Evolutionary conservation across 2,888 invertebrate species (phyloP).

Genomic region (Rhingia rostrata): DNA sequence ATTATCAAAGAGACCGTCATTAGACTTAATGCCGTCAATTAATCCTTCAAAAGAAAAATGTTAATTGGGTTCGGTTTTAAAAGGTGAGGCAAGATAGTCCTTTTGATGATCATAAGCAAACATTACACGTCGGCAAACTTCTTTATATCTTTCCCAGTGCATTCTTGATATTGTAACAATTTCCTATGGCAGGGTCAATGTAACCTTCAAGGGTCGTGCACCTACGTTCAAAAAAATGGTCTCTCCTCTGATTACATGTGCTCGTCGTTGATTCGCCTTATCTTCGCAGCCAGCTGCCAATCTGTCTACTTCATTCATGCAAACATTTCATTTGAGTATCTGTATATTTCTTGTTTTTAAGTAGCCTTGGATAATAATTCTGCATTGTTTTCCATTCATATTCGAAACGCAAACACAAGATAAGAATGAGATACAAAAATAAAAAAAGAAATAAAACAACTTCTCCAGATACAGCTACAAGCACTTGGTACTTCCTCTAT

Average conservation of each 20-base stretch:
- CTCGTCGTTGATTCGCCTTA: slow-evolving; percentile 11
- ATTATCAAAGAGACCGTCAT: slow-evolving; percentile 27
- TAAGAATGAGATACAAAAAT: slow-evolving; percentile 16
- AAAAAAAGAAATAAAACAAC: neutral
- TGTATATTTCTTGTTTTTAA: neutral
- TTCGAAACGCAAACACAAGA: slow-evolving; percentile 22
- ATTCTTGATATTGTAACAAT: neutral
- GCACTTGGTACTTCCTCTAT: slow-evolving; percentile 53
- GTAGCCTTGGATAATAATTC: slow-evolving; percentile 50
- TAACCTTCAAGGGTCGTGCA: neutral
- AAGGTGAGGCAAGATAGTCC: neutral
- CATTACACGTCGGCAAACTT: neutral
- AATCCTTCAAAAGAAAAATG: slow-evolving; percentile 2
- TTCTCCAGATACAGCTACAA: slow-evolving; percentile 19
- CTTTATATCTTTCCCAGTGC: neutral
- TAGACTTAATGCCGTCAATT: slow-evolving; percentile 33
- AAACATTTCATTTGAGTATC: slow-evolving; percentile 10
- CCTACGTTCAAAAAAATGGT: neutral
- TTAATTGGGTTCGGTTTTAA: slow-evolving; percentile 1
- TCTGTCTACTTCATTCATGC: slow-evolving; percentile 39
- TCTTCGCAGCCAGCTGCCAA: slow-evolving; percentile 45
- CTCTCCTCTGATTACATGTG: neutral
- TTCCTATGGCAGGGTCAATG: neutral
- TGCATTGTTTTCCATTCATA: slow-evolving; percentile 54
- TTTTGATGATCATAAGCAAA: neutral